Evolutionary conservation across 2,797 vertebrate genomes (phyloP).

Genomic region (Chloroceryle inda): DNA sequence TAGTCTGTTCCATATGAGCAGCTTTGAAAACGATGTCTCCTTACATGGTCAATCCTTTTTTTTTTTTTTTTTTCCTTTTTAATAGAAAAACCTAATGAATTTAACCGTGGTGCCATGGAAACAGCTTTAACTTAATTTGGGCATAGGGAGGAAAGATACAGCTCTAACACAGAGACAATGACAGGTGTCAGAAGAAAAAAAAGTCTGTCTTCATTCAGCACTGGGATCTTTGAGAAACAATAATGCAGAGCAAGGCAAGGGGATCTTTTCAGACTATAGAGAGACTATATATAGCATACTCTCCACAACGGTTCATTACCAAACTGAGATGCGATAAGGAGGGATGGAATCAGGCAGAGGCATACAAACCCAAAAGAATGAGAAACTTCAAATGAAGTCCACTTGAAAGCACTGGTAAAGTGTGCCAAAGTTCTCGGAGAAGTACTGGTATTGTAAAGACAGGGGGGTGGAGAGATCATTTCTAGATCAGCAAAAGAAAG

Average conservation of each 20-base stretch:
- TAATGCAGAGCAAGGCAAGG: background rate
- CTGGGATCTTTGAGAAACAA: background rate
- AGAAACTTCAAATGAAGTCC: background rate
- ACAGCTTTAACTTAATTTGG: conserved; percentile 1
- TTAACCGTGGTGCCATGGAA: background rate
- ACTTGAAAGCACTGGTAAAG: background rate
- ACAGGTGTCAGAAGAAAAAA: background rate
- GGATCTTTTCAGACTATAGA: background rate
- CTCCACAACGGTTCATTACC: background rate
- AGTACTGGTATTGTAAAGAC: background rate
- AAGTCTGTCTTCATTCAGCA: background rate
- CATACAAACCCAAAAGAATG: background rate
- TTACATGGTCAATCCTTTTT: background rate
- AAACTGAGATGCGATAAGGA: background rate
- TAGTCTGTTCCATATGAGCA: background rate
- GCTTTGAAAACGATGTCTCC: background rate
- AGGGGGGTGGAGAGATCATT: background rate
- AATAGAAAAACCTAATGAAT: background rate
- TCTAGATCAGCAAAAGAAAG: background rate
- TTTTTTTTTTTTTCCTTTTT: background rate
- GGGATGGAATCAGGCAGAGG: background rate
- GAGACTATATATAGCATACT: too few relatives aligned
- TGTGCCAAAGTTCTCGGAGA: background rate
- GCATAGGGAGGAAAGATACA: background rate
- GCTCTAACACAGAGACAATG: background rate